Evolutionary conservation across 2,888 invertebrate species (phyloP), one percentile per base, ranked within the genome.

Genomic region (Autographa pulchrina): DNA sequence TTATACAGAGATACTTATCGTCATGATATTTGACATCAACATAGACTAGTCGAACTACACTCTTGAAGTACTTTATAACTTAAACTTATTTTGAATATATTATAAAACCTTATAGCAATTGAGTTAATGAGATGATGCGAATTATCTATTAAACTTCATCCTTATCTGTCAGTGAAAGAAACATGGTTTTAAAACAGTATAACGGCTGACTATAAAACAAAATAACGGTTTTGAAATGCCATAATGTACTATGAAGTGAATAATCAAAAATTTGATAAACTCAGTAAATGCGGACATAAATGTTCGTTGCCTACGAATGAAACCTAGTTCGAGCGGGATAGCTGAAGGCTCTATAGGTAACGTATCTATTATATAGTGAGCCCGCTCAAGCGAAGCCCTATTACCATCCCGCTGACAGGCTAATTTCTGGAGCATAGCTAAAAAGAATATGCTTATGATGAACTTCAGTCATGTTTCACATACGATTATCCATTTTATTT

Each of bases 331-430:
- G 6, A 48, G 48, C 48, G 48, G 38, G 48, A 48, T 48, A 48
- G 48, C 48, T 48, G 48, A 48, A 48, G 48, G 48, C n/a, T 48
- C 8, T 48, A 48, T 48, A 48, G 6, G n/a, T 48, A 25, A 48
- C 48, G n/a, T 48, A 48, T 48, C 48, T 48, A n/a, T 48, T 48
- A n/a, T 48, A 48, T n/a, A 48, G n/a, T 48, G 48, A 48, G 48
- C 48, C n/a, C 48, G 48, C 48, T 48, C 48, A 48, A 48, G 48
- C 48, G n/a, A n/a, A 48, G 48, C 48, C 48, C n/a, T 48, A 48
- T 48, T 48, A 48, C 48, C 48, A 48, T 48, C 48, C 7, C 48
- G 48, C 48, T 48, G 48, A 48, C 48, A n/a, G n/a, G 7, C 48
- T 48, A 48, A 48, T 48, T 48, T 48, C 48, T 48, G n/a, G 48